These are phyloP conservation scores for Halocynthia aurantium DNA, from an alignment of 23 tunicate genomes.

Conservation along the genomic window DNA sequence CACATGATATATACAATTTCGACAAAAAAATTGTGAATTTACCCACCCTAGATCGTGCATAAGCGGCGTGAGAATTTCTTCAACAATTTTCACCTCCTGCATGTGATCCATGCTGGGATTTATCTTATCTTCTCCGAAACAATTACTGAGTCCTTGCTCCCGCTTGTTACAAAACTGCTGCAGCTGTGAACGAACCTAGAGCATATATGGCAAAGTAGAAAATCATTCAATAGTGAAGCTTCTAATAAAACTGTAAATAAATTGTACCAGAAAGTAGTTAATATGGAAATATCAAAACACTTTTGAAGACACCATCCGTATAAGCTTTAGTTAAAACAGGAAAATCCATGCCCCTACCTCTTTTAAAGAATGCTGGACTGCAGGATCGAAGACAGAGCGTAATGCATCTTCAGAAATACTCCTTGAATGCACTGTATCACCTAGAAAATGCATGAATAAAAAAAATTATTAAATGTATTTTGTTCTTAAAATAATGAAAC, in stretches of 20 bases:
- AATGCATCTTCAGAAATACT: slow-evolving; percentile 67
- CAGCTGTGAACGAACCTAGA: slow-evolving; percentile 54
- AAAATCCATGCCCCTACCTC: slow-evolving; percentile 20
- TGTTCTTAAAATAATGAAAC: background rate
- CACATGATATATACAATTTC: no score
- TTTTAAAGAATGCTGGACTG: slow-evolving; percentile 52
- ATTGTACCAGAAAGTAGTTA: background rate
- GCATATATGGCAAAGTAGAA: background rate
- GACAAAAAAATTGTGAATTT: no score
- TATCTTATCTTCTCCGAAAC: slow-evolving; percentile 66
- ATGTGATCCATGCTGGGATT: background rate
- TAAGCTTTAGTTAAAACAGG: background rate
- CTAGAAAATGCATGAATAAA: slow-evolving; percentile 23
- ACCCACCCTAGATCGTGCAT: slow-evolving; percentile 39
- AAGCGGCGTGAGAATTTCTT: slow-evolving; percentile 44
- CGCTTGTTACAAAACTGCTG: slow-evolving; percentile 36
- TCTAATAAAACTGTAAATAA: background rate
- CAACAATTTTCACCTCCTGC: slow-evolving; percentile 47
- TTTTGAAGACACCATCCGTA: background rate
- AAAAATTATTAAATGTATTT: background rate
- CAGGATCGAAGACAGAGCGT: slow-evolving; percentile 70
- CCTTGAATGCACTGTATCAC: slow-evolving; percentile 18
- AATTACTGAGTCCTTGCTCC: slow-evolving; percentile 56
- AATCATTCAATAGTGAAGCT: background rate
- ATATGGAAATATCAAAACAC: background rate